These are phyloP conservation scores for Colletes collaris DNA, from an alignment of 2,888 invertebrate genomes.

Conservation along the genomic window DNA sequence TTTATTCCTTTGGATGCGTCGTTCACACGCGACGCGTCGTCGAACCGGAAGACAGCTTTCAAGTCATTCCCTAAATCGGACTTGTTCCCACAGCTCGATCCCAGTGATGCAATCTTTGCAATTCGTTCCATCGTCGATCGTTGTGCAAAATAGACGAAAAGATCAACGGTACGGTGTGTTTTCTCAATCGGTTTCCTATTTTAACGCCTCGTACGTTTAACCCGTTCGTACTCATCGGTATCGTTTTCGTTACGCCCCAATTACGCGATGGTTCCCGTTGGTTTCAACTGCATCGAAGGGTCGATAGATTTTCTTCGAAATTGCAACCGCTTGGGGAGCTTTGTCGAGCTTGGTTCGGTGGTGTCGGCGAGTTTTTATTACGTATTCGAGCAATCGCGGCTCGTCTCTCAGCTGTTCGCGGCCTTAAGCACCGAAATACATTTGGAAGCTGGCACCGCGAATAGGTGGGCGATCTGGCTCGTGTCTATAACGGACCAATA, in stretches of 20 bases:
- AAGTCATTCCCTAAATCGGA: slow-evolving; percentile 19
- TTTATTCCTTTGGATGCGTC: slow-evolving; percentile 31
- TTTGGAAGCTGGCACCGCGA: slow-evolving; percentile 60
- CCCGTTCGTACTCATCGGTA: too few relatives aligned
- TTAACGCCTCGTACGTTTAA: too few relatives aligned
- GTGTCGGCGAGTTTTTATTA: too few relatives aligned
- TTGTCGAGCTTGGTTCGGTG: too few relatives aligned
- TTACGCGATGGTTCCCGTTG: too few relatives aligned
- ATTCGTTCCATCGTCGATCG: slow-evolving; percentile 24
- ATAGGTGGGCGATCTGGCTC: slow-evolving; percentile 50
- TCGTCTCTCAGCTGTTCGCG: slow-evolving; percentile 50
- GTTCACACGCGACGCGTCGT: slow-evolving; percentile 5
- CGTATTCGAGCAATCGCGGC: slow-evolving; percentile 12
- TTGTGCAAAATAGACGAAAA: slow-evolving; percentile 8
- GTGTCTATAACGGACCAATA: too few relatives aligned
- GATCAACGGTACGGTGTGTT: too few relatives aligned
- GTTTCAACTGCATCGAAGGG: too few relatives aligned
- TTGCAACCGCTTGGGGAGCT: too few relatives aligned
- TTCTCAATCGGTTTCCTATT: too few relatives aligned
- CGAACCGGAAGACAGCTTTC: background rate
- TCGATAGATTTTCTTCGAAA: too few relatives aligned
- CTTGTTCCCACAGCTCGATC: background rate
- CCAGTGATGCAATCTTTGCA: slow-evolving; percentile 7
- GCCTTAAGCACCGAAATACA: slow-evolving; percentile 64
- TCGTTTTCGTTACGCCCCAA: too few relatives aligned